A percentile compares a stretch with the other conserved stretches of the same genome.
Conservation (phyloP, 2,888 invertebrate species). For the Dryocosmus kuriphilus region DNA sequence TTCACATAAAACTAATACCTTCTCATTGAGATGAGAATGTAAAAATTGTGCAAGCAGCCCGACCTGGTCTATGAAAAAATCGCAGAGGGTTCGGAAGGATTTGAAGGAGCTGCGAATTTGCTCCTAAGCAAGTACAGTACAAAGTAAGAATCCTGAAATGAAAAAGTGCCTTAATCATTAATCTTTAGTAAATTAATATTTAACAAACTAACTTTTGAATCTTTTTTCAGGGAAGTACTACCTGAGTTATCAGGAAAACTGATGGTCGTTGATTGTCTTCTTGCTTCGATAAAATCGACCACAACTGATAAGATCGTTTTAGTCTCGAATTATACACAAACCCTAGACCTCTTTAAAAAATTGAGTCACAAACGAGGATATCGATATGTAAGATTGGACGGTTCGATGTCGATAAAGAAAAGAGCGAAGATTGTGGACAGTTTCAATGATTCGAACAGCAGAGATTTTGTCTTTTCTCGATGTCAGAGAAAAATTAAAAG, state of each 20-base stretch:
- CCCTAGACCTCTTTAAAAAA: constrained; percentile 96
- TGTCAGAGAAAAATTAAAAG: constrained; percentile 87
- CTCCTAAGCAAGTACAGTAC: constrained; percentile 86
- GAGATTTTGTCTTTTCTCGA: constrained; percentile 97
- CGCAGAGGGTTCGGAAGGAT: constrained; percentile 88
- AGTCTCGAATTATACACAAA: constrained; percentile 99
- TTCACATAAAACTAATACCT: too few species aligned
- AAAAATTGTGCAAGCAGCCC: constrained; percentile 98
- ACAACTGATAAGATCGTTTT: constrained; percentile 97
- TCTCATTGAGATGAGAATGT: too few species aligned
- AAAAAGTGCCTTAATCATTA: not conserved
- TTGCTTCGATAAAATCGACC: constrained; percentile 94
- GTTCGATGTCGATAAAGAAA: constrained; percentile 98
- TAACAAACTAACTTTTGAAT: not conserved
- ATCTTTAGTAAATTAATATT: not conserved
- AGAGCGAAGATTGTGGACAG: constrained; percentile 97
- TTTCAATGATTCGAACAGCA: constrained; percentile 93
- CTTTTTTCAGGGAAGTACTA: constrained; percentile 82
- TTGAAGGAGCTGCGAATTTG: constrained; percentile 88
- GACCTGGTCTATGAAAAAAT: constrained; percentile 96
- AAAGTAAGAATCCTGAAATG: constrained; percentile 75
- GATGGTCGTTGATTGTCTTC: constrained; percentile 95
- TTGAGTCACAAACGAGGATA: constrained; percentile 91
- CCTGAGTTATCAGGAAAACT: constrained; percentile 95
- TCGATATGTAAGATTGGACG: constrained; percentile 95